A percentile compares a stretch with the other conserved stretches of the same genome.
Conservation (phyloP, 1,140 invertebrate species). For the Catajapyx aquilonaris region DNA sequence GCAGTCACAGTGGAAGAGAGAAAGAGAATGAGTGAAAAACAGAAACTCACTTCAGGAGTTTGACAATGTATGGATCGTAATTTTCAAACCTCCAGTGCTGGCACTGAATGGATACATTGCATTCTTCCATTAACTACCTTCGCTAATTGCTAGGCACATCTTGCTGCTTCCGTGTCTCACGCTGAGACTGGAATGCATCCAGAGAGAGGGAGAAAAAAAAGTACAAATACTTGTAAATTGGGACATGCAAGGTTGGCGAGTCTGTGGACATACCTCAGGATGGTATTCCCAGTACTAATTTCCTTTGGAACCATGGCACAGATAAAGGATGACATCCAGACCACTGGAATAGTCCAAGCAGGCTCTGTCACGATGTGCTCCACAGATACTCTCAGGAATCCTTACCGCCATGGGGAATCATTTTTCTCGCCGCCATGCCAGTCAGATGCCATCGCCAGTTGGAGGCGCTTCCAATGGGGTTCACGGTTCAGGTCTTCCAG, state of each 20-base stretch:
- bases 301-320: conserved; percentile 86
- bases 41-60: too few species aligned
- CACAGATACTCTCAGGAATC: too few species aligned
- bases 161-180: conserved; percentile 57
- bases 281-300: conserved; percentile 78
- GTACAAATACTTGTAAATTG: too few species aligned
- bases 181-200: background rate
- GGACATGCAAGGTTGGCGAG: too few species aligned
- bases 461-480: too few species aligned
- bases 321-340: conserved; percentile 76
- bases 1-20: too few species aligned
- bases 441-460: too few species aligned
- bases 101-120: conserved; percentile 31
- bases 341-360: conserved; percentile 94
- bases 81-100: conserved; percentile 74
- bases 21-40: too few species aligned
- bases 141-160: conserved; percentile 65
- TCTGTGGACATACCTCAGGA: conserved; percentile 45
- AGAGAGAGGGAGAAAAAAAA: too few species aligned
- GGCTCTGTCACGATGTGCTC: conserved; percentile 88
- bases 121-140: conserved; percentile 65
- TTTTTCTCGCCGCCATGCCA: too few species aligned
- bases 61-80: conserved; percentile 52
- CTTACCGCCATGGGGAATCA: too few species aligned
- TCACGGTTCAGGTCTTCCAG: too few species aligned